Evolutionary conservation across 1,140 invertebrate genomes (phyloP).

Genomic region (Caenorhabditis briggsae): DNA sequence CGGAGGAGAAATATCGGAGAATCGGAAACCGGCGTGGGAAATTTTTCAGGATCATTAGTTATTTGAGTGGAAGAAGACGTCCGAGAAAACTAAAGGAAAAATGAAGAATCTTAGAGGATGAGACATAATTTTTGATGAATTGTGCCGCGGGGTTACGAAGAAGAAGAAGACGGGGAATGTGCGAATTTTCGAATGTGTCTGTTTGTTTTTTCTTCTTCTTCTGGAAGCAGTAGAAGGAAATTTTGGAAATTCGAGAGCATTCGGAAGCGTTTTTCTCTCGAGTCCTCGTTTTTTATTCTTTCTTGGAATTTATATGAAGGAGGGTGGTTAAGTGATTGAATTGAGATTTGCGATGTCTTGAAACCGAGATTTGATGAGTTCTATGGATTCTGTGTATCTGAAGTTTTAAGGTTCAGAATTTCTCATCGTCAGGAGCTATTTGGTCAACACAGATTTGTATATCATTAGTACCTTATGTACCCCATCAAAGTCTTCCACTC

Average conservation of each 20-base stretch:
- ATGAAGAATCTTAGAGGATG: not conserved
- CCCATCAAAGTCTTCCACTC: too few species aligned
- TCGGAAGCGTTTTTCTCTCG: conserved; percentile 34
- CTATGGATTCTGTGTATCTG: too few species aligned
- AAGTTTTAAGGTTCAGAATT: too few species aligned
- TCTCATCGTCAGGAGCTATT: too few species aligned
- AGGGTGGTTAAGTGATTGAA: not conserved
- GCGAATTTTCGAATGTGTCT: conserved; percentile 52
- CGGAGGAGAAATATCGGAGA: not conserved
- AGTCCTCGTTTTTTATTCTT: conserved; percentile 28
- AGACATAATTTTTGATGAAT: conserved; percentile 53
- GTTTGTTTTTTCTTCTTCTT: conserved; percentile 47
- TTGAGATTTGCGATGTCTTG: too few species aligned
- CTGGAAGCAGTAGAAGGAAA: not conserved
- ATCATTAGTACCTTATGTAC: too few species aligned
- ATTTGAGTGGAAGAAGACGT: not conserved
- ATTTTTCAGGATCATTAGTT: not conserved
- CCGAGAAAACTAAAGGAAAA: not conserved
- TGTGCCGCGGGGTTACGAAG: conserved; percentile 33
- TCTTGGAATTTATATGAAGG: conserved; percentile 20
- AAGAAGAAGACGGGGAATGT: not conserved
- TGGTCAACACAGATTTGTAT: too few species aligned
- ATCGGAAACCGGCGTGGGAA: conserved; percentile 42
- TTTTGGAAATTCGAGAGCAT: conserved; percentile 48
- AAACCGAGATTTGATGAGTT: too few species aligned